These are phyloP conservation scores for Spodoptera exigua DNA, from an alignment of 2,888 invertebrate species.

Conservation along the genomic window DNA sequence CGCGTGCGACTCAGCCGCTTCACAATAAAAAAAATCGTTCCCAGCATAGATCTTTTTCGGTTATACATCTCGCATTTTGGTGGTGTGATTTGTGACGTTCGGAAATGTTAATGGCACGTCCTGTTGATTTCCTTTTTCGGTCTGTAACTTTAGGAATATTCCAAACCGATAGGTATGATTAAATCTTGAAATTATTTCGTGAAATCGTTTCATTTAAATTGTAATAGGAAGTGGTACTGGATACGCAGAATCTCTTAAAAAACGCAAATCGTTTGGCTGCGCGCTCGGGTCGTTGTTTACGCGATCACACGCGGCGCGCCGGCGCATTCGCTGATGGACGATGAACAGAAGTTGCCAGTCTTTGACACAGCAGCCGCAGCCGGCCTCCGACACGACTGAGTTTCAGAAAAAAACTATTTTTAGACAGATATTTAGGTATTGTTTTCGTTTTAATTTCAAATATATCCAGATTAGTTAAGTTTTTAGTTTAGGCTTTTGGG, in stretches of 20 bases:
- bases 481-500: not conserved
- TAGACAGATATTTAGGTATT: constrained; percentile 62
- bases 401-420: constrained; percentile 73
- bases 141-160: constrained; percentile 48
- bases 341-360: constrained; percentile 77
- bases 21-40: constrained; percentile 84
- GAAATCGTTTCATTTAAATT: constrained; percentile 38
- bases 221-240: constrained; percentile 55
- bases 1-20: constrained; percentile 87
- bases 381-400: constrained; percentile 69
- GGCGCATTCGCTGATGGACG: constrained; percentile 76
- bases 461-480: not conserved
- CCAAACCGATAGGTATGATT: constrained; percentile 4
- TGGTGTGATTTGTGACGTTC: constrained; percentile 89
- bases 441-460: constrained; percentile 56
- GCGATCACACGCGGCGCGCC: constrained; percentile 60
- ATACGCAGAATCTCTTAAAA: constrained; percentile 71
- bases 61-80: constrained; percentile 88
- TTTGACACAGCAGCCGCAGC: constrained; percentile 80
- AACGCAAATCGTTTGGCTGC: constrained; percentile 78
- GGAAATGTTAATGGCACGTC: constrained; percentile 86
- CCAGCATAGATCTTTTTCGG: constrained; percentile 87
- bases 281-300: constrained; percentile 78
- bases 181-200: constrained; percentile 7
- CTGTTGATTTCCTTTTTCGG: constrained; percentile 77